Conservation (phyloP, 1,140 invertebrate genomes). For the Atta texana region DNA sequence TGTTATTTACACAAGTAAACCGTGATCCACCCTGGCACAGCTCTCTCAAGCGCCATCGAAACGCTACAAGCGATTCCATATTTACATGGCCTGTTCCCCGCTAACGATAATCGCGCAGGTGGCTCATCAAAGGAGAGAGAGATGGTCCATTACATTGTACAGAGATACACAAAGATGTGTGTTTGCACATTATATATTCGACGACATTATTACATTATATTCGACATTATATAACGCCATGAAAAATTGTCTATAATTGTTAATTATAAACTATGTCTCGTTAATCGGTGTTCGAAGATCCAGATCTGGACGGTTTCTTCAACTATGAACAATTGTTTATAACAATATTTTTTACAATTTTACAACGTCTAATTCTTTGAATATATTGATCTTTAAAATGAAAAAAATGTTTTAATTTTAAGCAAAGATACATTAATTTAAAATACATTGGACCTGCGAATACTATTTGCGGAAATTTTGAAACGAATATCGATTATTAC, state of each 20-base stretch:
- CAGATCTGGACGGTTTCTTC: no score
- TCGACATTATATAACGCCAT: background rate
- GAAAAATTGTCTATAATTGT: background rate
- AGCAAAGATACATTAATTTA: no score
- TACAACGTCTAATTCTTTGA: no score
- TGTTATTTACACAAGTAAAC: conserved; percentile 82
- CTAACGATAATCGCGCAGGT: conserved; percentile 52
- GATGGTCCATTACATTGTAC: conserved; percentile 16
- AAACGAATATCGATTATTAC: no score
- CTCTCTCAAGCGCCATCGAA: conserved; percentile 57
- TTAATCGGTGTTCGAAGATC: background rate
- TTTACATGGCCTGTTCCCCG: conserved; percentile 55
- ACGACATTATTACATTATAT: background rate
- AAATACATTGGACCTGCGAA: no score
- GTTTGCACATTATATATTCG: conserved; percentile 30
- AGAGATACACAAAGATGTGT: conserved; percentile 18
- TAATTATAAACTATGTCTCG: background rate
- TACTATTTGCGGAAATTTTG: no score
- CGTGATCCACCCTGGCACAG: conserved; percentile 43
- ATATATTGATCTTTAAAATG: no score
- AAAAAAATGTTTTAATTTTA: no score
- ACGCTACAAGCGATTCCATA: conserved; percentile 46
- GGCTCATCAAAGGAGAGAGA: conserved; percentile 50
- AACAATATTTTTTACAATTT: no score
- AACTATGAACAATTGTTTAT: no score